phyloP scores from a whole-genome alignment of 2,797 vertebrate species.

The Molossus molossus region DNA sequence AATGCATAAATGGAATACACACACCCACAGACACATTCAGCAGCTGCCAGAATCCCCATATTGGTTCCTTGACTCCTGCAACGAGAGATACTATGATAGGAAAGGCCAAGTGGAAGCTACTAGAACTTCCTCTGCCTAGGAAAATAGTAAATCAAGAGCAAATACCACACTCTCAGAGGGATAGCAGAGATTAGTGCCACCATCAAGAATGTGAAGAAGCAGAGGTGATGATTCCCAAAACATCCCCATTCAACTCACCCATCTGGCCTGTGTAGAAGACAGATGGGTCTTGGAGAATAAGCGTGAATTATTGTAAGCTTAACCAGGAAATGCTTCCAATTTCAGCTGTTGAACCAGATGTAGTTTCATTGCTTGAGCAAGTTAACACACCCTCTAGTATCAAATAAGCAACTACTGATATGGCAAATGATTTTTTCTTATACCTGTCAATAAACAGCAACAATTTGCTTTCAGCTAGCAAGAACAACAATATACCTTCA shows the following conservation, averaged over 20 bases:
- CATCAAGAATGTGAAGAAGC: background rate
- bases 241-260: background rate
- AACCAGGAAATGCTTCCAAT: background rate
- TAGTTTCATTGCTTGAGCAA: conserved; percentile 1
- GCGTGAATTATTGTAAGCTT: background rate
- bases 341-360: background rate
- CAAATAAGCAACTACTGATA: background rate
- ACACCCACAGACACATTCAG: background rate
- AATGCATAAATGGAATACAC: background rate
- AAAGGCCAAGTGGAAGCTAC: background rate
- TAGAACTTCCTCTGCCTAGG: background rate
- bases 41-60: background rate
- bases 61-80: background rate
- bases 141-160: background rate
- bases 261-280: background rate
- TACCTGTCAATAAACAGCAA: background rate
- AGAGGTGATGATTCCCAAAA: background rate
- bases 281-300: background rate
- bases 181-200: background rate
- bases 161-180: background rate
- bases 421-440: background rate
- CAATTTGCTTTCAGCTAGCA: background rate
- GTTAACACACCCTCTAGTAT: background rate
- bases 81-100: background rate
- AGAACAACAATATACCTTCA: background rate